Evolutionary conservation across 2,888 invertebrate species (phyloP).

Genomic region (Gandaritis pyraliata): DNA sequence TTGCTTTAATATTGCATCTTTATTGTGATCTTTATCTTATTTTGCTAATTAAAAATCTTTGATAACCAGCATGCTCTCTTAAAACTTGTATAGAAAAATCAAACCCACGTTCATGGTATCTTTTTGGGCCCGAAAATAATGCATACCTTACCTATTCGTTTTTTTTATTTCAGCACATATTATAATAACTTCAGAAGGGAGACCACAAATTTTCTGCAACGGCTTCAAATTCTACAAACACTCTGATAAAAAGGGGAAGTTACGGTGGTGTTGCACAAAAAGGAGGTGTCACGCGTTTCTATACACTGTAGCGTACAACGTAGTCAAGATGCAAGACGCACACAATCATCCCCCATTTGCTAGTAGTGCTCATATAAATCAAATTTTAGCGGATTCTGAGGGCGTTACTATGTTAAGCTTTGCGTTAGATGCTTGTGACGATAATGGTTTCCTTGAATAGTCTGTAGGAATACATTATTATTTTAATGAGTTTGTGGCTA

Average conservation of each 20-base stretch:
- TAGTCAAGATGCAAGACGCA: constrained; percentile 3
- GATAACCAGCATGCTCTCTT: too few species aligned
- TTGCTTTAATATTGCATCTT: too few species aligned
- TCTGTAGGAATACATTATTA: neutral
- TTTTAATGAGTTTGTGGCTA: too few species aligned
- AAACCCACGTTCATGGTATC: too few species aligned
- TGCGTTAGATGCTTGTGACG: neutral
- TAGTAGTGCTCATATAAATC: neutral
- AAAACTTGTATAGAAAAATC: neutral
- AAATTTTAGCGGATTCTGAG: neutral
- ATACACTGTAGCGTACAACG: neutral
- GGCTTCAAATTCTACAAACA: constrained; percentile 19
- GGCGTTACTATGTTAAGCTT: neutral
- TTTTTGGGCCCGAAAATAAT: too few species aligned
- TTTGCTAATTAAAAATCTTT: too few species aligned
- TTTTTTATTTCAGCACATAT: constrained; percentile 11
- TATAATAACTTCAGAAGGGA: neutral
- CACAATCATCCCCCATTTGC: constrained; percentile 3
- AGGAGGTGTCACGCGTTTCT: constrained; percentile 7
- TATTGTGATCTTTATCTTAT: too few species aligned
- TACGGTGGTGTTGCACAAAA: constrained; percentile 17
- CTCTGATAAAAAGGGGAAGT: neutral
- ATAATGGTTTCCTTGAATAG: neutral
- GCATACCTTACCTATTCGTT: neutral
- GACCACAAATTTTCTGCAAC: constrained; percentile 6